Evolutionary conservation across 1,140 invertebrate genomes (phyloP).

Genomic region (Atopsyche davidsoni): DNA sequence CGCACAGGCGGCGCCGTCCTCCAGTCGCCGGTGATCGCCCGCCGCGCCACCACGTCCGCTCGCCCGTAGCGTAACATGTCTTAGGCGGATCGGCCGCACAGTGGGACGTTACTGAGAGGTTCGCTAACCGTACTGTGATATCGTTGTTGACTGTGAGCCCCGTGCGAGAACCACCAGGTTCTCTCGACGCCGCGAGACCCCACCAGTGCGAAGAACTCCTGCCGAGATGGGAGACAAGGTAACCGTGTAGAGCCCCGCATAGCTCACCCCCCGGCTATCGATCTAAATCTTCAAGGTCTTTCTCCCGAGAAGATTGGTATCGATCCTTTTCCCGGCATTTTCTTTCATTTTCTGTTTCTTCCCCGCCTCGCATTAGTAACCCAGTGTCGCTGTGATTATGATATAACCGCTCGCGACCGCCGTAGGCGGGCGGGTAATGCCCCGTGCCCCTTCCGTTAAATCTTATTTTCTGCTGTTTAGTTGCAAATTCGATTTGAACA

Average conservation of each 20-base stretch:
- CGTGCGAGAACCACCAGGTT: conserved; percentile 44
- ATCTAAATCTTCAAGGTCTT: conserved; percentile 19
- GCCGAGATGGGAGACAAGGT: conserved; percentile 30
- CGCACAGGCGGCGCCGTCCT: conserved; percentile 33
- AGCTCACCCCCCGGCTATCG: conserved; percentile 5
- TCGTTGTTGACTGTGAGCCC: conserved; percentile 44
- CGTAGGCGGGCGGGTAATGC: no score
- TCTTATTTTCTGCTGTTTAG: no score
- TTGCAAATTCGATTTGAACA: no score
- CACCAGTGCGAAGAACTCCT: conserved; percentile 46
- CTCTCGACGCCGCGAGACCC: no score
- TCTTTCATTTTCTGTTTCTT: no score
- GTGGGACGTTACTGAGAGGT: conserved; percentile 45
- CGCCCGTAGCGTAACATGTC: conserved; percentile 42
- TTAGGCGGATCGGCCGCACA: conserved; percentile 38
- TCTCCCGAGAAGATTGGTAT: neutral
- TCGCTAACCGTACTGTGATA: conserved; percentile 41
- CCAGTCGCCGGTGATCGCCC: conserved; percentile 46
- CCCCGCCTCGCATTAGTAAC: no score
- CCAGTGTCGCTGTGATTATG: no score
- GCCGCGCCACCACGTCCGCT: conserved; percentile 39
- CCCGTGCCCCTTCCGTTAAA: no score
- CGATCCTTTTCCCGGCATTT: no score
- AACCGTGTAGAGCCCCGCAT: conserved; percentile 10
- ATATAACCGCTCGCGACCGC: no score